Conservation (phyloP, 2,888 invertebrate genomes). For the Tetragnatha montana region DNA sequence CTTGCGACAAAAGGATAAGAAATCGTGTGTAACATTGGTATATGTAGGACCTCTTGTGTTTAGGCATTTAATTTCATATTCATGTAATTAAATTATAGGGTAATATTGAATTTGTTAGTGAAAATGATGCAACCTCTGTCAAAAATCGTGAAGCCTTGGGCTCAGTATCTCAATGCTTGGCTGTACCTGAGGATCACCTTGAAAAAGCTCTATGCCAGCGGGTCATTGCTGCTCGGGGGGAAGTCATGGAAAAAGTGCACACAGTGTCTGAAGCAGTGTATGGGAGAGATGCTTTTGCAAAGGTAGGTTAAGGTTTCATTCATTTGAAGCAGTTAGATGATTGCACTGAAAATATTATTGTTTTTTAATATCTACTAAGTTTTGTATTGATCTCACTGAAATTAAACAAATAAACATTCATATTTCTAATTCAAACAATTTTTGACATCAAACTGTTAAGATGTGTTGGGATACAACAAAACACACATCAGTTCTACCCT, state of each 20-base stretch:
- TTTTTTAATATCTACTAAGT: not conserved
- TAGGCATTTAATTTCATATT: too few species aligned
- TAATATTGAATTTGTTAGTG: conserved; percentile 80
- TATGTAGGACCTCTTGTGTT: too few species aligned
- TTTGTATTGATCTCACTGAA: too few species aligned
- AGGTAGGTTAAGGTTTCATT: conserved; percentile 78
- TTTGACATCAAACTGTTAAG: too few species aligned
- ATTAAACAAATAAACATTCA: too few species aligned
- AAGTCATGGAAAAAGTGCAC: conserved; percentile 92
- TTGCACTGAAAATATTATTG: not conserved
- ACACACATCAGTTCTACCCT: too few species aligned
- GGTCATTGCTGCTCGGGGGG: conserved; percentile 94
- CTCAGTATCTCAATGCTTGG: conserved; percentile 80
- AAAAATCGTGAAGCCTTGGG: conserved; percentile 79
- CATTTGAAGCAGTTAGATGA: not conserved
- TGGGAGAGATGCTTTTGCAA: conserved; percentile 93
- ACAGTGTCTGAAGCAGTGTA: conserved; percentile 89
- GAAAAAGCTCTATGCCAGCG: conserved; percentile 87
- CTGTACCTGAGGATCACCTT: conserved; percentile 83
- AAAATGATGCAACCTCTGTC: conserved; percentile 80
- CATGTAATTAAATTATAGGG: conserved; percentile 77
- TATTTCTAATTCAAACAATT: too few species aligned
- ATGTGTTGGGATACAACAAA: too few species aligned
- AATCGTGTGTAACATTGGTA: too few species aligned
- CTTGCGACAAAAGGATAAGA: too few species aligned